Base-by-base conservation (phyloP, 1,140 invertebrate species). In the Lysiphlebus fabarum region DNA sequence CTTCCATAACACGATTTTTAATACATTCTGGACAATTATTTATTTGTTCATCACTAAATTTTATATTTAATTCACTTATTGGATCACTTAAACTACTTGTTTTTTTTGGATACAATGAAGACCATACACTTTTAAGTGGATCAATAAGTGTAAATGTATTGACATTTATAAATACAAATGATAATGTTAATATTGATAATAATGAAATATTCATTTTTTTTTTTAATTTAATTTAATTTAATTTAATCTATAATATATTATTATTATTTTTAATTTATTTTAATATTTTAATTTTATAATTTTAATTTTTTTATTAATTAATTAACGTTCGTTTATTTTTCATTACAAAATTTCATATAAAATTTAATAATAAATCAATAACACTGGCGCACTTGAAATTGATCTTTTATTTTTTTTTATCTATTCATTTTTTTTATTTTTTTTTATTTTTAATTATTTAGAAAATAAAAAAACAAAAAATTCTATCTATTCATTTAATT, bases 111-210 rank as follows among this genome's bases (percentile, higher is more conserved):
- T 74, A 73, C 14, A 72, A 68, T 1, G 63, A 66, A 9, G 71
- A 71, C 53, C 70, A 67, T 1, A 73, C 67, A 50, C 56, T 73
- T 49, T 70, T 72, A 14, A 78, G 43, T 4, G 74, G 70, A 49
- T 72, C 74, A 4, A 62, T 65, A 12, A 73, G 62, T 66, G 68
- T 74, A 4, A 63, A 53, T 36, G 58, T 64, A 3, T 47, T 37
- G 4, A 47, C 54, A 40, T 14, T 49, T 12, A 26, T 42, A 40
- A 59, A 17, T 10, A 9, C 57, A 0, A 58, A 42, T 36, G 61
- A 56, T 45, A 64, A 64, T 59, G 64, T 64, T 45, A 70, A 60
- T 36, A 58, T 51, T 42, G 40, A 26, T 14, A 53, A 42, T 8
- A 38, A 10, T 14, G 43, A 37, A 38, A 42, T 54, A 54, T 59